These are phyloP conservation scores for Phania funesta DNA, from an alignment of 2,888 invertebrate genomes.

Conservation along the genomic window DNA sequence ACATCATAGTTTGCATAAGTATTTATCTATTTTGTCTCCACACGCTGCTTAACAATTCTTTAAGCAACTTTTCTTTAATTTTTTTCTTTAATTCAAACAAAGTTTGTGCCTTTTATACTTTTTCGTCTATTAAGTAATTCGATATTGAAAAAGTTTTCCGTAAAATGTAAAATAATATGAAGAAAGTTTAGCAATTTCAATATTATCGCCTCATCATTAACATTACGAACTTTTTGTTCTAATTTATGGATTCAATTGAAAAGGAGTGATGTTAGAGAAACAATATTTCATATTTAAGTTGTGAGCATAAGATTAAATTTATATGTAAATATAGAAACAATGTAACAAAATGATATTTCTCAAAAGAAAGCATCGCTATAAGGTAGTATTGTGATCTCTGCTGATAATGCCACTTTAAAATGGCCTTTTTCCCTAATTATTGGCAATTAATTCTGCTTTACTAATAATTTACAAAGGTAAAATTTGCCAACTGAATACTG, in stretches of 20 bases:
- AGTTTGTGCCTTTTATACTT: conserved; percentile 15
- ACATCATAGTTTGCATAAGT: conserved; percentile 59
- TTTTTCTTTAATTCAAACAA: too few species aligned
- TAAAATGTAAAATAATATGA: conserved; percentile 50
- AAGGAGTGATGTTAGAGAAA: conserved; percentile 21
- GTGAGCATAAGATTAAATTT: neutral
- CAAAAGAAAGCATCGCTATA: too few species aligned
- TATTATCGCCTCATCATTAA: conserved; percentile 77
- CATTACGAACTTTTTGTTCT: conserved; percentile 69
- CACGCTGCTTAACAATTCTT: conserved; percentile 45
- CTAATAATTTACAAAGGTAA: too few species aligned
- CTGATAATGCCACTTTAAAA: too few species aligned
- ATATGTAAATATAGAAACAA: too few species aligned
- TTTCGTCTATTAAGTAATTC: conserved; percentile 27
- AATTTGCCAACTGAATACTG: too few species aligned
- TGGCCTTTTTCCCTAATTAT: too few species aligned
- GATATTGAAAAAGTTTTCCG: conserved; percentile 39
- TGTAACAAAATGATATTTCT: too few species aligned
- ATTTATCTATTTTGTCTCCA: conserved; percentile 54
- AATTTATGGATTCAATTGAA: neutral
- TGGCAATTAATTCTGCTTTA: too few species aligned
- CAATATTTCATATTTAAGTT: neutral
- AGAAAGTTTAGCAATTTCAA: conserved; percentile 75
- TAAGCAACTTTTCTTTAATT: conserved; percentile 24
- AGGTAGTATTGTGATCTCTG: too few species aligned